Conservation (phyloP, 2,113 vertebrate species). For the Tragelaphus strepsiceros region DNA sequence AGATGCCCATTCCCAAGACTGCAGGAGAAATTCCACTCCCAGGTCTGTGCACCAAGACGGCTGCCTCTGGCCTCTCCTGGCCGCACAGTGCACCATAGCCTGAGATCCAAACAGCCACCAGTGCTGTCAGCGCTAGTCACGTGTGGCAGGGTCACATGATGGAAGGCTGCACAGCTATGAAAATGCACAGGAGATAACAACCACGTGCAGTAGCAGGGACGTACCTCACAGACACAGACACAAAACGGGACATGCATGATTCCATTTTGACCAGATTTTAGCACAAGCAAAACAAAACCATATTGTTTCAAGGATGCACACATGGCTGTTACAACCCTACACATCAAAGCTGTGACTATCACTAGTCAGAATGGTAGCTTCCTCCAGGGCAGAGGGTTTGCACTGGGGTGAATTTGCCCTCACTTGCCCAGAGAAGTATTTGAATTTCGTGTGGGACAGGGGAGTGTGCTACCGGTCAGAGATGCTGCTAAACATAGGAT, state of each 20-base stretch:
- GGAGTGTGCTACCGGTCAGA: neutral
- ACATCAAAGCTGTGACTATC: neutral
- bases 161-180: neutral
- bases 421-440: neutral
- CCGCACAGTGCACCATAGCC: rapidly evolving
- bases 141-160: rapidly evolving
- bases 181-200: neutral
- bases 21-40: neutral
- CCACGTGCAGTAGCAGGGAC: neutral
- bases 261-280: neutral
- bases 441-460: too few species aligned
- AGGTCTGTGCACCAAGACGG: neutral
- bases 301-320: neutral
- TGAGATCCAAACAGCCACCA: too few species aligned
- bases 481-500: neutral
- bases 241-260: rapidly evolving
- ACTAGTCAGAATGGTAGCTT: neutral
- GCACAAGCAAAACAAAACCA: neutral
- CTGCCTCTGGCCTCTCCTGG: rapidly evolving
- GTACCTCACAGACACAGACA: neutral
- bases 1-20: neutral
- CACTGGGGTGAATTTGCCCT: neutral
- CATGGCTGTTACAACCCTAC: neutral
- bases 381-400: neutral
- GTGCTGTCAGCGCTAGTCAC: neutral